Percentiles rank a stretch among this genome's conserved stretches.
Conservation (phyloP, 2,113 vertebrate genomes). For the Rhynchomys soricoides region DNA sequence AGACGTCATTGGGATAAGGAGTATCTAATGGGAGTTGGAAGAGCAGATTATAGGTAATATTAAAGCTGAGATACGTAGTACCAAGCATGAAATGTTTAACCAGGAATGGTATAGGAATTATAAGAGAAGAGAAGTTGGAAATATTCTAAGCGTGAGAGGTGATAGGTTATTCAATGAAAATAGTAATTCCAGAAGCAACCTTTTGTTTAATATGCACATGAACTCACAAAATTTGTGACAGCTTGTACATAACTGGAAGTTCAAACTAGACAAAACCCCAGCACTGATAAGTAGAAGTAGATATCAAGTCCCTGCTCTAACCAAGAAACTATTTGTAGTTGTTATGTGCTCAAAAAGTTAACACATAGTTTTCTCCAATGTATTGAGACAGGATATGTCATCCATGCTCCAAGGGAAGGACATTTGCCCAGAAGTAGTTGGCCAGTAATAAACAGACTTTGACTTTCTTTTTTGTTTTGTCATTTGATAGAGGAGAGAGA, state of each 20-base stretch:
- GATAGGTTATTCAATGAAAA: background rate
- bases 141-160: background rate
- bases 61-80: background rate
- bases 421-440: background rate
- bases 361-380: background rate
- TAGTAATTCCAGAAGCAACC: background rate
- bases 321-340: background rate
- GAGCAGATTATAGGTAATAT: background rate
- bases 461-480: background rate
- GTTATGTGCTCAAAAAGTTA: background rate
- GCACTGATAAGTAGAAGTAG: no score
- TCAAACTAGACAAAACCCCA: background rate
- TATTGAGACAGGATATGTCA: background rate
- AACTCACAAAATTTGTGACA: background rate
- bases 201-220: background rate
- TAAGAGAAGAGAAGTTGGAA: no score
- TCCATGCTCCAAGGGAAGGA: background rate
- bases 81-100: background rate
- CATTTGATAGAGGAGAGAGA: background rate
- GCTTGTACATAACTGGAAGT: background rate
- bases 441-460: background rate
- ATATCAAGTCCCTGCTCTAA: background rate
- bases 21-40: background rate
- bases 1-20: background rate
- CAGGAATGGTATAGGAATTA: background rate